Percentiles rank a stretch among this genome's conserved stretches.
Conservation (phyloP, 2,797 vertebrate genomes). For the Rhodeus uyekii region DNA sequence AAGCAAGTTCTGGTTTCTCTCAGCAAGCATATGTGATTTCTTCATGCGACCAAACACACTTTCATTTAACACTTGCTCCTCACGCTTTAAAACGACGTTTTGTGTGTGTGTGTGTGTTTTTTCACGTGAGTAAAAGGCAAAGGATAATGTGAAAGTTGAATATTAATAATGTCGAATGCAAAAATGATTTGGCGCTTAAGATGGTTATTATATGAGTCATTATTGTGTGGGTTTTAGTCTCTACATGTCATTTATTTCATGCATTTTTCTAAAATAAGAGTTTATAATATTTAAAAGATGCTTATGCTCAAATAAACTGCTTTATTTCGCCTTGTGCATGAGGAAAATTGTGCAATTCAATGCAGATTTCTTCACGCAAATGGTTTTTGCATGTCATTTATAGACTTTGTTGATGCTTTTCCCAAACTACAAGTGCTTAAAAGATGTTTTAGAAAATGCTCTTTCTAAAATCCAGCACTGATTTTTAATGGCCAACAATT, state of each 20-base stretch:
- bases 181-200: neutral
- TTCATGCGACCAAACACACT: too few relatives aligned
- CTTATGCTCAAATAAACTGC: neutral
- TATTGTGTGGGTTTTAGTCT: neutral
- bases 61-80: too few relatives aligned
- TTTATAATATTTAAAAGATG: neutral
- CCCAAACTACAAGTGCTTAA: neutral
- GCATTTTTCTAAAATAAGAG: neutral
- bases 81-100: too few relatives aligned
- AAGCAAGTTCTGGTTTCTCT: slow-evolving; percentile 51
- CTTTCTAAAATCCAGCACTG: too few relatives aligned
- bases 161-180: neutral
- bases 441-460: too few relatives aligned
- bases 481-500: too few relatives aligned
- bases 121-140: too few relatives aligned
- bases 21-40: neutral
- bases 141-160: too few relatives aligned
- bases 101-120: too few relatives aligned
- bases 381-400: neutral
- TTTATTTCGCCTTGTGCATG: neutral
- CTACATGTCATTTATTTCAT: neutral
- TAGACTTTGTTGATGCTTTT: neutral
- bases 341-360: too few relatives aligned
- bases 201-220: neutral
- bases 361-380: too few relatives aligned